A percentile compares a stretch with the other conserved stretches of the same genome.
phyloP scores from a whole-genome alignment of 2,113 vertebrate genomes.

The Vulpes ferrilata region DNA sequence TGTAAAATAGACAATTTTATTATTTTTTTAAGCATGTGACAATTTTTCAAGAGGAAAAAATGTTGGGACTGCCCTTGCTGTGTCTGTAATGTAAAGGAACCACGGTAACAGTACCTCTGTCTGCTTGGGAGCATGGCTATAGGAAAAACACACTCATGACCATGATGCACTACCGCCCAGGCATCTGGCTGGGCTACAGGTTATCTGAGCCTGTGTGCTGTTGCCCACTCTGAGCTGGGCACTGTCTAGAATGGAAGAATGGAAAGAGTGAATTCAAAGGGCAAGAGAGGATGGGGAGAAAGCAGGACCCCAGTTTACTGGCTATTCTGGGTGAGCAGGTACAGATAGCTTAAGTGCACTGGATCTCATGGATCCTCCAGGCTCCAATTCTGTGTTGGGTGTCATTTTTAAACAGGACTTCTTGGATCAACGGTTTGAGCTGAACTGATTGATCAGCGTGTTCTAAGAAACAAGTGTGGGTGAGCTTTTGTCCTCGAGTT shows the following conservation, averaged over 20 bases:
- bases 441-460: background rate
- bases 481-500: background rate
- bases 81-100: background rate
- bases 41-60: background rate
- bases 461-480: background rate
- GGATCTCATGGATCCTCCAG: background rate
- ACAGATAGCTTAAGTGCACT: background rate
- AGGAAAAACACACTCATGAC: background rate
- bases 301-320: background rate
- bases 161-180: rapidly evolving
- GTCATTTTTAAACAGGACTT: background rate
- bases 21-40: background rate
- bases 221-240: background rate
- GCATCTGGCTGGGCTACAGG: background rate
- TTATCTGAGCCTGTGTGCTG: background rate
- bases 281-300: background rate
- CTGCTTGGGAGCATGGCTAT: background rate
- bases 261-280: background rate
- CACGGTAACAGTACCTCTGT: background rate
- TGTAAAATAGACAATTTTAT: background rate
- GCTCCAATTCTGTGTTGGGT: background rate
- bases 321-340: background rate
- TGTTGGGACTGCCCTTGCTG: background rate
- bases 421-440: background rate
- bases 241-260: background rate